These are phyloP conservation scores for Tenodera sinensis DNA, from an alignment of 2,888 invertebrate genomes.

Conservation along the genomic window DNA sequence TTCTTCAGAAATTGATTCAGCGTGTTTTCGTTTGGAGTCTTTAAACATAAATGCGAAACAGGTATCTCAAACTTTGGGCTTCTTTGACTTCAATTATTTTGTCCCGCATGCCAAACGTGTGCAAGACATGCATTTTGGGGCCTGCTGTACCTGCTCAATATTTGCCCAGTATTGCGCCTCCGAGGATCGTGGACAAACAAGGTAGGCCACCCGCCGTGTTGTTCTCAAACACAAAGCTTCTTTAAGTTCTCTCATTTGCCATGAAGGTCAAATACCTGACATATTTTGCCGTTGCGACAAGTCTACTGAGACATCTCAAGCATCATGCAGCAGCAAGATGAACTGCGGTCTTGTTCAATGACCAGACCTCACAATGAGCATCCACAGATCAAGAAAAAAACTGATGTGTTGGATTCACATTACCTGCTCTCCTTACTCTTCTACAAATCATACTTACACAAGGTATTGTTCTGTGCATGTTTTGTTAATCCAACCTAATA, in stretches of 20 bases:
- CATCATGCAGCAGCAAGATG: not conserved
- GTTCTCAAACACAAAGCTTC: not conserved
- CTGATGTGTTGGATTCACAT: not conserved
- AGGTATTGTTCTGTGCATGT: too few species aligned
- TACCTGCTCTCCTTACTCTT: too few species aligned
- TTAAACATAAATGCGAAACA: too few species aligned
- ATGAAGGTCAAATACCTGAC: constrained; percentile 20
- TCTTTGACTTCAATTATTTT: too few species aligned
- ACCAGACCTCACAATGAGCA: not conserved
- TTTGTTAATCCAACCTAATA: too few species aligned
- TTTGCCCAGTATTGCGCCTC: not conserved
- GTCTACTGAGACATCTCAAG: not conserved
- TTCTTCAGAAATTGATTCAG: too few species aligned
- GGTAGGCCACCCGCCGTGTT: constrained; percentile 15
- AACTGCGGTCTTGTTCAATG: not conserved
- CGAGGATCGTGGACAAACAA: not conserved
- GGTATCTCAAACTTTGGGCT: too few species aligned
- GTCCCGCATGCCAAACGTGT: not conserved
- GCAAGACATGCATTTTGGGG: not conserved
- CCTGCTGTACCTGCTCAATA: not conserved
- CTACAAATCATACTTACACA: too few species aligned
- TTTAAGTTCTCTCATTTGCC: constrained; percentile 4
- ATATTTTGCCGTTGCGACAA: constrained; percentile 3
- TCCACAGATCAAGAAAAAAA: not conserved
- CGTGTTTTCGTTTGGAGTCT: too few species aligned